Evolutionary conservation across 2,888 invertebrate genomes (phyloP).

Genomic region (Nomada goodeniana): DNA sequence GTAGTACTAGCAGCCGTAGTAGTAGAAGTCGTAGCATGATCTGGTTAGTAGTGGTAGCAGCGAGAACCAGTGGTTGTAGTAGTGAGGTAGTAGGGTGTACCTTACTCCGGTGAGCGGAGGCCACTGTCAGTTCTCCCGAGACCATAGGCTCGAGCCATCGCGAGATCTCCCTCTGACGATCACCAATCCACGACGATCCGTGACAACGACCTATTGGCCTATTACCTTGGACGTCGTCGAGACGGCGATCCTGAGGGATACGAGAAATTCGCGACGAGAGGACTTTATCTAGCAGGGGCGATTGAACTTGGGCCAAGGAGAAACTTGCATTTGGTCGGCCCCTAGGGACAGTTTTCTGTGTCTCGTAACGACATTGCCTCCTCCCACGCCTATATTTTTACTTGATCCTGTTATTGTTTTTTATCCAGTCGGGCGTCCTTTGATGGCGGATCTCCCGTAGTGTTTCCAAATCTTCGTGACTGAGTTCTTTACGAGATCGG

Average conservation of each 20-base stretch:
- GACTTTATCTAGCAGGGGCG: not conserved
- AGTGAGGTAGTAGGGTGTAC: slow-evolving; percentile 77
- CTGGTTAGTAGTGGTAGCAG: slow-evolving; percentile 64
- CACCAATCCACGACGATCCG: slow-evolving; percentile 52
- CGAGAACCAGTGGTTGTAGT: slow-evolving; percentile 65
- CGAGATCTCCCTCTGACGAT: slow-evolving; percentile 73
- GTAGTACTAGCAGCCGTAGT: slow-evolving; percentile 65
- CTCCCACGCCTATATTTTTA: too few species aligned
- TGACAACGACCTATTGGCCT: slow-evolving; percentile 55
- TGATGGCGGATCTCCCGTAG: not conserved
- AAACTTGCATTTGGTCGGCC: not conserved
- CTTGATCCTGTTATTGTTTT: too few species aligned
- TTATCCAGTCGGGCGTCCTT: not conserved
- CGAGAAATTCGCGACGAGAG: slow-evolving; percentile 33
- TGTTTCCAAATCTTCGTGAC: slow-evolving; percentile 25
- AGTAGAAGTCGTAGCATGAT: slow-evolving; percentile 62
- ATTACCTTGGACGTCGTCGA: slow-evolving; percentile 50
- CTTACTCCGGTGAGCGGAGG: slow-evolving; percentile 79
- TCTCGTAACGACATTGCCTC: not conserved
- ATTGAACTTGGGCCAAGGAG: slow-evolving; percentile 11
- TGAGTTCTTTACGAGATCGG: slow-evolving; percentile 19
- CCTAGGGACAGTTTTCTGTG: slow-evolving; percentile 1
- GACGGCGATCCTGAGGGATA: slow-evolving; percentile 36
- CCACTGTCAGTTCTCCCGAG: slow-evolving; percentile 79
- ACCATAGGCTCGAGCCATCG: slow-evolving; percentile 78